phyloP scores from a whole-genome alignment of 1,140 invertebrate species.

The Hetaerina americana region DNA sequence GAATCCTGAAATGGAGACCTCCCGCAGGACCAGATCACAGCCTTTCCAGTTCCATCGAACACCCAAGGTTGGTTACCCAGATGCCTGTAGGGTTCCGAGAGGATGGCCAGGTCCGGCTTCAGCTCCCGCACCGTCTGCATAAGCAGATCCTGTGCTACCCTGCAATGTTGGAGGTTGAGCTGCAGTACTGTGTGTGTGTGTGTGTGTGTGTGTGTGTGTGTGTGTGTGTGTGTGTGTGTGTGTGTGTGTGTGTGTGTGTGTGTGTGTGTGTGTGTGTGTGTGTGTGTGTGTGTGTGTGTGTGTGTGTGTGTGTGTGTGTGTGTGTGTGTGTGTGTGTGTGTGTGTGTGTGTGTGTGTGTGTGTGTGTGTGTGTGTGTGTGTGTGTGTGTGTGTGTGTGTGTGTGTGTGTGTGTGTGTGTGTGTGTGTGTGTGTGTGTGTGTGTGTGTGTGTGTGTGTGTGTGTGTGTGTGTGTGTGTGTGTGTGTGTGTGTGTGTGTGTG shows the following conservation, averaged over 20 bases:
- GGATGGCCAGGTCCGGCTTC: too few relatives aligned
- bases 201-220: conserved; percentile 11
- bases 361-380: conserved; percentile 11
- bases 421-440: conserved; percentile 11
- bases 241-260: conserved; percentile 11
- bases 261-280: conserved; percentile 11
- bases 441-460: conserved; percentile 11
- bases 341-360: conserved; percentile 11
- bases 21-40: too few relatives aligned
- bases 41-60: too few relatives aligned
- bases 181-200: conserved; percentile 10
- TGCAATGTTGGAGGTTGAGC: too few relatives aligned
- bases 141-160: too few relatives aligned
- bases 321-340: conserved; percentile 11
- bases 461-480: conserved; percentile 11
- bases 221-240: conserved; percentile 11
- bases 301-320: conserved; percentile 11
- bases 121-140: too few relatives aligned
- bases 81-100: too few relatives aligned
- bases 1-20: too few relatives aligned
- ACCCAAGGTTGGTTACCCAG: too few relatives aligned
- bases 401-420: conserved; percentile 11
- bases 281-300: conserved; percentile 11
- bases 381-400: conserved; percentile 11
- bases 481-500: conserved; percentile 11